Conservation (phyloP, 2,888 invertebrate genomes). For the Pheosia gnoma region DNA sequence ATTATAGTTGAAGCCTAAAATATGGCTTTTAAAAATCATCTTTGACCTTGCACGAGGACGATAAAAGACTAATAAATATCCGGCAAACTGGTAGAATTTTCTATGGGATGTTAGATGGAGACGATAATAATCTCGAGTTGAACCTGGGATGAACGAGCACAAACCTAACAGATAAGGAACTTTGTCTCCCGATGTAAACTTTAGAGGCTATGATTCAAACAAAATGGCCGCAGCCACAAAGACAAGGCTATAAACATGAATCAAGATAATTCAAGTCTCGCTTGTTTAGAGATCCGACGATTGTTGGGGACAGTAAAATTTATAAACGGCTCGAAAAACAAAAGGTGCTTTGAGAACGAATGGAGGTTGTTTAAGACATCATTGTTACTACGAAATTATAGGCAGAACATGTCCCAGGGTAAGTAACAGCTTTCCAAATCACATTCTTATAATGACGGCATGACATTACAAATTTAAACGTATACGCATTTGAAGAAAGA, state of each 20-base stretch:
- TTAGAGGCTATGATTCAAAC: conserved; percentile 9
- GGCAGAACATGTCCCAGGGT: background rate
- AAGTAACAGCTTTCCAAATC: too few species aligned
- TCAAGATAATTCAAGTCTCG: conserved; percentile 7
- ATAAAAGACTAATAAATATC: conserved; percentile 2
- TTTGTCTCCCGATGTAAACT: conserved; percentile 1
- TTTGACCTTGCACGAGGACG: background rate
- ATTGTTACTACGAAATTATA: background rate
- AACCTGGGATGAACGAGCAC: conserved; percentile 7
- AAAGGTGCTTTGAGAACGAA: conserved; percentile 2
- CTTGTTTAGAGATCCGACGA: conserved; percentile 5
- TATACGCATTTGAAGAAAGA: background rate
- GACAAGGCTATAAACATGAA: conserved; percentile 9
- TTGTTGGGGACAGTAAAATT: conserved; percentile 2
- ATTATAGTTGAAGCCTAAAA: background rate
- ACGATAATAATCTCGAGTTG: conserved; percentile 7
- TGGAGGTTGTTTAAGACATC: background rate
- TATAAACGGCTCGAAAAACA: conserved; percentile 6
- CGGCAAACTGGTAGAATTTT: background rate
- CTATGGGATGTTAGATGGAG: conserved; percentile 4
- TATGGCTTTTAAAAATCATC: background rate
- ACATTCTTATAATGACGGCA: background rate
- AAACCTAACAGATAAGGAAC: conserved; percentile 8
- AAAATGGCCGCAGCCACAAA: conserved; percentile 8
- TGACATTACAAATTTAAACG: background rate